phyloP scores from a whole-genome alignment of 2,888 invertebrate genomes.

The Orthonychiurus folsomi region DNA sequence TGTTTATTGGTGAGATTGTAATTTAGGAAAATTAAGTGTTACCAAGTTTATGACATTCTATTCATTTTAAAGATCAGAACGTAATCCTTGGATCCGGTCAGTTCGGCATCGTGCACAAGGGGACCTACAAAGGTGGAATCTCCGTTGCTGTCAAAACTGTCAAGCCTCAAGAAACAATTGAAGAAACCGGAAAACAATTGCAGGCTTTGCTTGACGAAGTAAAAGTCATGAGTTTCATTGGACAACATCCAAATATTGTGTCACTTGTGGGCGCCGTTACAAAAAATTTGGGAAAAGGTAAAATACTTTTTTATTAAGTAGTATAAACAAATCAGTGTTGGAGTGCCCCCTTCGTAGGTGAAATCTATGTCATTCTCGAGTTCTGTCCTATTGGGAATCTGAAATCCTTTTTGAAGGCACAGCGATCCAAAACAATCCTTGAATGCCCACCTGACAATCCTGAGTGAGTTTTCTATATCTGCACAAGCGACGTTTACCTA shows the following conservation, averaged over 20 bases:
- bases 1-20: not conserved
- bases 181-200: not conserved
- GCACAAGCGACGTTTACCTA: too few species aligned
- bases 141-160: not conserved
- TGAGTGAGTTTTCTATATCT: too few species aligned
- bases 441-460: not conserved
- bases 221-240: not conserved
- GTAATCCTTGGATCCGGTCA: conserved; percentile 45
- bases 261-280: not conserved
- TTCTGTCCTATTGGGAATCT: not conserved
- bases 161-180: not conserved
- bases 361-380: not conserved
- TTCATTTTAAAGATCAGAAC: not conserved
- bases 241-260: not conserved
- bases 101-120: not conserved
- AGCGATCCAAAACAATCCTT: not conserved
- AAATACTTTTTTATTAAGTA: not conserved
- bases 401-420: not conserved
- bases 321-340: not conserved
- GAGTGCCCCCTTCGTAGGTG: not conserved
- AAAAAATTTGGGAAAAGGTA: not conserved
- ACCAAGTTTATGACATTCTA: too few species aligned
- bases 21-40: too few species aligned
- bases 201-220: not conserved
- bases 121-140: not conserved